Conservation (phyloP, 1,140 invertebrate species). For the Cheumatopsyche charites region DNA sequence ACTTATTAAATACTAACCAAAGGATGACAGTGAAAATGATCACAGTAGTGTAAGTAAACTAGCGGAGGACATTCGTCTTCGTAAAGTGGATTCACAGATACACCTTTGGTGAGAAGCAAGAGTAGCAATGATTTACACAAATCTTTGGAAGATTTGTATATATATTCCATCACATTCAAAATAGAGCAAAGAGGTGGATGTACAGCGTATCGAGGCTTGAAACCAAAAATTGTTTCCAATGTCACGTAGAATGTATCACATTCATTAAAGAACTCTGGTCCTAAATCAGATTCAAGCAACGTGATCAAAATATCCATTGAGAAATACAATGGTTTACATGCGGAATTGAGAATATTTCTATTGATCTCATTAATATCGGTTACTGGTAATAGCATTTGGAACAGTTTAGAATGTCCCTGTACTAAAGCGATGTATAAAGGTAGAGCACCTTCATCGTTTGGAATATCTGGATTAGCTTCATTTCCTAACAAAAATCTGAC, state of each 20-base stretch:
- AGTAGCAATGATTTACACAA: conserved; percentile 56
- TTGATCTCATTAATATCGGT: conserved; percentile 53
- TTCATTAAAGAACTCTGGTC: conserved; percentile 57
- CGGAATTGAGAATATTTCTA: conserved; percentile 54
- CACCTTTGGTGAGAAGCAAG: conserved; percentile 56
- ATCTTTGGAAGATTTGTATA: conserved; percentile 54
- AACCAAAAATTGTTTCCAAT: conserved; percentile 53
- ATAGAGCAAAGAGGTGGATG: conserved; percentile 56
- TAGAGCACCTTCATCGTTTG: conserved; percentile 52
- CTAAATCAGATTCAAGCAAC: conserved; percentile 54
- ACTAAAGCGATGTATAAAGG: conserved; percentile 54
- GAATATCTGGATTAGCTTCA: conserved; percentile 55
- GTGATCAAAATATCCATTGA: conserved; percentile 55
- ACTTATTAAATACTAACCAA: conserved; percentile 51
- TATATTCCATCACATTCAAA: conserved; percentile 58
- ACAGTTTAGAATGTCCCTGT: conserved; percentile 51
- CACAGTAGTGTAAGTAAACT: conserved; percentile 57
- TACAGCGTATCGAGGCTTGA: conserved; percentile 51
- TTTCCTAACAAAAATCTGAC: conserved; percentile 55
- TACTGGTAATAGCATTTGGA: conserved; percentile 53
- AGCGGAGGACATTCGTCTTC: conserved; percentile 58
- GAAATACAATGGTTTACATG: conserved; percentile 59
- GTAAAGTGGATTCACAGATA: conserved; percentile 54
- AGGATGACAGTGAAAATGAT: conserved; percentile 50
- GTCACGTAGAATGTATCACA: conserved; percentile 52